Percentiles rank a stretch among this genome's conserved stretches.
These are phyloP conservation scores for Mustela nigripes DNA, from an alignment of 2,113 vertebrate genomes.

Conservation along the genomic window DNA sequence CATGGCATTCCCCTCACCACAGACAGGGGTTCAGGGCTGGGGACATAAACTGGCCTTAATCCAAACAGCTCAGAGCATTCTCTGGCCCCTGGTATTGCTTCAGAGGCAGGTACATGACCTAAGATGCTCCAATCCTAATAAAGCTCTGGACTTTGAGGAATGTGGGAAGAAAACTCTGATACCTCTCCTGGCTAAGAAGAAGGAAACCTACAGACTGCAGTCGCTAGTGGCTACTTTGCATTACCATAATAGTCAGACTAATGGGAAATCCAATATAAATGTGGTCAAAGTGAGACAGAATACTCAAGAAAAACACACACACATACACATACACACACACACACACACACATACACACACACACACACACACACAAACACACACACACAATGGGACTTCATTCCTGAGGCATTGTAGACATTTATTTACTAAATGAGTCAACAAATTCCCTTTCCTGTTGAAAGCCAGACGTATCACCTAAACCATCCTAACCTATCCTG, in stretches of 20 bases:
- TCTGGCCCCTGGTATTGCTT: neutral
- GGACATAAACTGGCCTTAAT: neutral
- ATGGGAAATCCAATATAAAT: neutral
- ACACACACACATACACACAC: neutral
- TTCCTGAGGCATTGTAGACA: neutral
- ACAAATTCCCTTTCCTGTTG: neutral
- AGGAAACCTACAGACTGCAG: neutral
- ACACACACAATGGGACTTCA: neutral
- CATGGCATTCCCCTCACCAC: neutral
- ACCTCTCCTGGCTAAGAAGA: neutral
- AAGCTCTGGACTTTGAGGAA: slow-evolving; percentile 8
- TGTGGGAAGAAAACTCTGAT: neutral
- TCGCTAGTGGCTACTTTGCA: neutral
- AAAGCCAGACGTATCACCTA: neutral
- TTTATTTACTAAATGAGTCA: neutral
- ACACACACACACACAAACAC: neutral
- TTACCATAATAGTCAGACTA: neutral
- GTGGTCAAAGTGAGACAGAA: neutral
- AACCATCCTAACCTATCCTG: neutral
- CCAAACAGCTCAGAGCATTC: neutral
- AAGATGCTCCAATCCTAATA: neutral
- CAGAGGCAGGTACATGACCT: neutral
- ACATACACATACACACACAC: neutral
- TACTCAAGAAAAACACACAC: neutral
- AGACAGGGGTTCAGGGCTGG: neutral